Percentiles rank a stretch among this genome's conserved stretches.
Evolutionary conservation across 2,888 invertebrate species (phyloP).

Genomic region (Himalopsyche tibetana): DNA sequence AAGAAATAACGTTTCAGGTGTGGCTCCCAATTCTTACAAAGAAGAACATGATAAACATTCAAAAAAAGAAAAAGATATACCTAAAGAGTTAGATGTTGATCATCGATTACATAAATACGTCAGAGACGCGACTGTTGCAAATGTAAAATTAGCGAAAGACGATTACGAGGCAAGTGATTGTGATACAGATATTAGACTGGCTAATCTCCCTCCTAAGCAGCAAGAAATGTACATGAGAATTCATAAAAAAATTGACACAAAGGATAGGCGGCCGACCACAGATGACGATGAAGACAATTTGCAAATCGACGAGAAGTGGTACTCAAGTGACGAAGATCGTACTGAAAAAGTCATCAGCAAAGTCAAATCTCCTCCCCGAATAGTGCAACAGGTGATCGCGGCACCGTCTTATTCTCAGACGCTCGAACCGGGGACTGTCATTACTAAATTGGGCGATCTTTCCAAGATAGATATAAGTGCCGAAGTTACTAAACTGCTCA

Average conservation of each 20-base stretch:
- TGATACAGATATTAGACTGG: slow-evolving; percentile 75
- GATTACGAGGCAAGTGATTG: slow-evolving; percentile 69
- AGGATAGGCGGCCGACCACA: slow-evolving; percentile 74
- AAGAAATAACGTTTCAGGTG: slow-evolving; percentile 74
- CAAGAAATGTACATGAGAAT: slow-evolving; percentile 49
- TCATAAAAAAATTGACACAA: slow-evolving; percentile 69
- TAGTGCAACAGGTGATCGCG: slow-evolving; percentile 69
- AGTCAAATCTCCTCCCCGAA: slow-evolving; percentile 71
- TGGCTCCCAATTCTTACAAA: slow-evolving; percentile 71
- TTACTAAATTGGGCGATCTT: slow-evolving; percentile 82
- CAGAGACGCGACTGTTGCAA: slow-evolving; percentile 69
- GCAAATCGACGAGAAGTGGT: slow-evolving; percentile 83
- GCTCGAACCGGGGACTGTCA: slow-evolving; percentile 75
- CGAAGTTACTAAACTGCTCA: slow-evolving; percentile 83
- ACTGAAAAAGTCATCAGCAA: slow-evolving; percentile 71
- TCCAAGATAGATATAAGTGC: slow-evolving; percentile 86
- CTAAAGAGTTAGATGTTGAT: slow-evolving; percentile 72
- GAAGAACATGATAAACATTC: slow-evolving; percentile 62
- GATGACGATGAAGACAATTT: slow-evolving; percentile 79
- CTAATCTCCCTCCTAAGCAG: slow-evolving; percentile 74
- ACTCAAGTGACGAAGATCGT: slow-evolving; percentile 88
- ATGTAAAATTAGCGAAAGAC: slow-evolving; percentile 65
- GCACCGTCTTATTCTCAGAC: not conserved
- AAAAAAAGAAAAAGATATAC: slow-evolving; percentile 32
- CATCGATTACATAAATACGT: slow-evolving; percentile 75